A percentile compares a stretch with the other conserved stretches of the same genome.
Conservation (phyloP, 2,888 invertebrate species). For the Rhimphoctona megacephalus region DNA sequence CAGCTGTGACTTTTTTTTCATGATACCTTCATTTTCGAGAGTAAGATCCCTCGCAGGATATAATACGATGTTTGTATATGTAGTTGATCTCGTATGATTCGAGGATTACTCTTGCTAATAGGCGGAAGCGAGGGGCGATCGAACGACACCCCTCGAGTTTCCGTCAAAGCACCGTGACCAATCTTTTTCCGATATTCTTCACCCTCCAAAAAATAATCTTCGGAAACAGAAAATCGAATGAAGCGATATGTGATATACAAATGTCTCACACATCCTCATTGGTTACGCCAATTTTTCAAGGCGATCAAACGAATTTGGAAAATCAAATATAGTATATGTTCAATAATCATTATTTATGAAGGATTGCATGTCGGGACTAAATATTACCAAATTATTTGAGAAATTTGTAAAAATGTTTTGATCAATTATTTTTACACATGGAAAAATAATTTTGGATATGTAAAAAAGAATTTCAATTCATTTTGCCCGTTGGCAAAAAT, state of each 20-base stretch:
- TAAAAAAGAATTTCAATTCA: too few relatives aligned
- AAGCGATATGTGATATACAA: constrained; percentile 10
- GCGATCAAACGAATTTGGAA: neutral
- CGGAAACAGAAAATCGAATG: constrained; percentile 43
- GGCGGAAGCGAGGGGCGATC: constrained; percentile 57
- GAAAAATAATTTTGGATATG: too few relatives aligned
- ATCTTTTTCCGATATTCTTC: constrained; percentile 55
- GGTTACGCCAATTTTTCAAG: constrained; percentile 43
- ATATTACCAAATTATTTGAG: neutral
- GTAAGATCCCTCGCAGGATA: constrained; percentile 2
- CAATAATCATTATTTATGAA: neutral
- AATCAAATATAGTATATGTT: neutral
- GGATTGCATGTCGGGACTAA: neutral
- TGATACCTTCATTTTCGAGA: constrained; percentile 16
- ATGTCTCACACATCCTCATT: constrained; percentile 10
- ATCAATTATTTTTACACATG: too few relatives aligned
- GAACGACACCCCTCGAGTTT: constrained; percentile 46
- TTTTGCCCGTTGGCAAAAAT: too few relatives aligned
- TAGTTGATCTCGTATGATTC: constrained; percentile 60
- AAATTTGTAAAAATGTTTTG: neutral
- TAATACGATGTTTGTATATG: constrained; percentile 14
- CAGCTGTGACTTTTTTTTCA: neutral
- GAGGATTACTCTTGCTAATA: constrained; percentile 60
- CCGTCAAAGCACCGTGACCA: constrained; percentile 70
- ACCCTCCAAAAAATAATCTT: constrained; percentile 50